Evolutionary conservation across 1,140 invertebrate species (phyloP).

Genomic region (Drosophila seguyi): DNA sequence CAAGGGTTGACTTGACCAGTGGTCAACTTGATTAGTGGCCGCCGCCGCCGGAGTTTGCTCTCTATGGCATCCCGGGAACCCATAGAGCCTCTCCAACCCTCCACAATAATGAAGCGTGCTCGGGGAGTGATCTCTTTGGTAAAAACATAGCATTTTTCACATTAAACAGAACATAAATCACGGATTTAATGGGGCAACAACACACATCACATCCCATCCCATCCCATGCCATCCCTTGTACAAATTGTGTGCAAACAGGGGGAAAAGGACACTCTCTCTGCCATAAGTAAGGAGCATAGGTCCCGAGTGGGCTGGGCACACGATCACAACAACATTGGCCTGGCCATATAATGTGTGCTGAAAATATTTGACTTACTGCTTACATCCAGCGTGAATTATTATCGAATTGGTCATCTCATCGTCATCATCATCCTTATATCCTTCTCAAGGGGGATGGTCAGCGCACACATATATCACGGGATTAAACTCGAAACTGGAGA

Average conservation of each 20-base stretch:
- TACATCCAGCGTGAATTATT: slow-evolving; percentile 76
- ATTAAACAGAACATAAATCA: slow-evolving; percentile 85
- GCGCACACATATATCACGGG: slow-evolving; percentile 28
- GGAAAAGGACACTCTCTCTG: neutral
- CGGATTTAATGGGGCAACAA: slow-evolving; percentile 68
- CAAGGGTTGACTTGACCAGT: slow-evolving; percentile 64
- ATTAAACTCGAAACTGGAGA: slow-evolving; percentile 35
- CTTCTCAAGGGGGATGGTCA: slow-evolving; percentile 19
- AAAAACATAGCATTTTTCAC: slow-evolving; percentile 84
- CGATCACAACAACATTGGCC: slow-evolving; percentile 79
- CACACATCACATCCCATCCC: too few relatives aligned
- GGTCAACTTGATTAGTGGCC: slow-evolving; percentile 83
- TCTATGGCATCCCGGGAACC: neutral
- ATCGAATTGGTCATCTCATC: slow-evolving; percentile 51
- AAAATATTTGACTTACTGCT: slow-evolving; percentile 82
- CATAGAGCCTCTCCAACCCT: slow-evolving; percentile 12
- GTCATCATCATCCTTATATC: neutral
- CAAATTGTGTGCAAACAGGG: slow-evolving; percentile 53
- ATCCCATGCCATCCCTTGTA: too few relatives aligned
- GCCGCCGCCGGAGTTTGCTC: neutral
- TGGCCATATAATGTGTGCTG: slow-evolving; percentile 20
- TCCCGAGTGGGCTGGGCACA: slow-evolving; percentile 75
- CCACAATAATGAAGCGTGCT: slow-evolving; percentile 57
- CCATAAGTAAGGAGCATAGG: neutral
- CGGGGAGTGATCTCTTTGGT: slow-evolving; percentile 84